A percentile compares a stretch with the other conserved stretches of the same genome.
Evolutionary conservation across 2,888 invertebrate species (phyloP).

Genomic region (Acutogordius australiensis): DNA sequence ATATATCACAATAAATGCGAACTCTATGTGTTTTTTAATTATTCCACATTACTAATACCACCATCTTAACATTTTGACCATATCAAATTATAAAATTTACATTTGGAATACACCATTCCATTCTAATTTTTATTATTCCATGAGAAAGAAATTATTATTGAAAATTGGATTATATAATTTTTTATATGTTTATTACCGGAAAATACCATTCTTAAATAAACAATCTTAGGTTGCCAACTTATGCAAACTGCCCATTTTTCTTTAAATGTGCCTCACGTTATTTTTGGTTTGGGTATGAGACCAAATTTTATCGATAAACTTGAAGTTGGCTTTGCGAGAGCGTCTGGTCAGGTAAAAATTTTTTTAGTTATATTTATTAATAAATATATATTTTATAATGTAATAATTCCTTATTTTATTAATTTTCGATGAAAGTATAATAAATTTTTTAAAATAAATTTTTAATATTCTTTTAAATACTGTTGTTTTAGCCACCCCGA

Average conservation of each 20-base stretch:
- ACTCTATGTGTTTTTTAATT: too few species aligned
- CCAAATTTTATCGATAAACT: conserved; percentile 82
- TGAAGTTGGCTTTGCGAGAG: conserved; percentile 35
- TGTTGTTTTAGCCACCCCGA: conserved; percentile 17
- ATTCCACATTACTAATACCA: too few species aligned
- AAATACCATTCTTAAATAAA: too few species aligned
- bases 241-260: conserved; percentile 68
- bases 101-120: too few species aligned
- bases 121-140: too few species aligned
- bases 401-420: background rate
- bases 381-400: background rate
- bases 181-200: too few species aligned
- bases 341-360: background rate
- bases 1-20: too few species aligned
- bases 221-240: conserved; percentile 52
- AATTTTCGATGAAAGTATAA: too few species aligned
- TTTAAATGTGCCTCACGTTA: conserved; percentile 68
- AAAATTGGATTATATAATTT: background rate
- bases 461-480: too few species aligned
- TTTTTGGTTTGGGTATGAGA: conserved; percentile 83
- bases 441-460: too few species aligned
- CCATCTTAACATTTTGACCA: too few species aligned
- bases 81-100: too few species aligned
- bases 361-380: background rate
- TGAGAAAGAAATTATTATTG: background rate